Percentiles rank a stretch among this genome's conserved stretches.
Conservation (phyloP, 1,140 invertebrate species). For the Drosophila albomicans region DNA sequence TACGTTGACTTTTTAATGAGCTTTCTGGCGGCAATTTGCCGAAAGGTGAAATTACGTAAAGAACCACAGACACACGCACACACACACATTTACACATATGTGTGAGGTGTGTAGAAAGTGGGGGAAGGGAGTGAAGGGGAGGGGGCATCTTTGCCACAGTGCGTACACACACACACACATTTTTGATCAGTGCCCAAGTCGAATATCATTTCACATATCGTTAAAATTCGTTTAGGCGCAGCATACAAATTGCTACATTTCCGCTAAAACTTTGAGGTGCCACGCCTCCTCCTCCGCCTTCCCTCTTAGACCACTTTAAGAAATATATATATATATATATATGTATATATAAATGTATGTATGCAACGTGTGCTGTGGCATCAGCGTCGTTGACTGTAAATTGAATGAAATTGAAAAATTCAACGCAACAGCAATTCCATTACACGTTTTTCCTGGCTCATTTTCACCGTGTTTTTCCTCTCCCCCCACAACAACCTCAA, state of each 20-base stretch:
- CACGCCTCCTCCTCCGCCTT: constrained; percentile 1
- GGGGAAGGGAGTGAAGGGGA: constrained; percentile 39
- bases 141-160: constrained; percentile 16
- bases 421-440: constrained; percentile 81
- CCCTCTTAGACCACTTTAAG: constrained; percentile 49
- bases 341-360: constrained; percentile 44
- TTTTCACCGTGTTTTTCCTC: constrained; percentile 68
- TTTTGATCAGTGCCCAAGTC: constrained; percentile 75
- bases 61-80: constrained; percentile 30
- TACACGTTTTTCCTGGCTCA: constrained; percentile 76
- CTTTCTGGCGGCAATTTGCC: constrained; percentile 72
- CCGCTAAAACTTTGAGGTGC: constrained; percentile 69
- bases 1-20: constrained; percentile 82
- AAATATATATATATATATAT: constrained; percentile 31
- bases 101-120: not conserved
- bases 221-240: constrained; percentile 83
- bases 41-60: constrained; percentile 64
- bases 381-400: constrained; percentile 67
- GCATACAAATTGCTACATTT: constrained; percentile 84
- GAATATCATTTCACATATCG: constrained; percentile 84
- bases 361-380: constrained; percentile 66
- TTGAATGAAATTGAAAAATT: constrained; percentile 84
- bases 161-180: constrained; percentile 33
- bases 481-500: not conserved
- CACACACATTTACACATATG: constrained; percentile 16